Percentiles rank a stretch among this genome's conserved stretches.
These are phyloP conservation scores for Hiodon tergisus DNA, from an alignment of 2,113 vertebrate species.

Conservation along the genomic window DNA sequence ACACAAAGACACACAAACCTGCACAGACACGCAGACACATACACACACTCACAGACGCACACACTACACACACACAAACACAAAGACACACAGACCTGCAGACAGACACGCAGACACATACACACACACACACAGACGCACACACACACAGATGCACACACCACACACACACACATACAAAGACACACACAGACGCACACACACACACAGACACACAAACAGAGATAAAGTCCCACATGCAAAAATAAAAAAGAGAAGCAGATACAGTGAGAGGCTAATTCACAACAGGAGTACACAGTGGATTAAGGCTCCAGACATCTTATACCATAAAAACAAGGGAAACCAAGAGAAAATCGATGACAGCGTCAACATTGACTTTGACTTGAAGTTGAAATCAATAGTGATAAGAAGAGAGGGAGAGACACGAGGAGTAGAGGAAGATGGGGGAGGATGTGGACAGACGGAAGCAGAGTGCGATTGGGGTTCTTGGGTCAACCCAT, in stretches of 20 bases:
- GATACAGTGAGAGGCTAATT: not conserved
- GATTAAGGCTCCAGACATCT: conserved; percentile 19
- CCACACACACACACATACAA: not conserved
- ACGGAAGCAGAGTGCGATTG: conserved; percentile 3
- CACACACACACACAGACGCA: not conserved
- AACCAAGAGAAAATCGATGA: conserved; percentile 11
- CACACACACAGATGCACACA: not conserved
- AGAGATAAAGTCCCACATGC: not conserved
- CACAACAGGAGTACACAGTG: conserved; percentile 1
- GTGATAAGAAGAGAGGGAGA: not conserved
- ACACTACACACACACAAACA: not conserved
- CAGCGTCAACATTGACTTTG: conserved; percentile 18
- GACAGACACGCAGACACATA: not conserved
- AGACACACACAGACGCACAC: conserved; percentile 8
- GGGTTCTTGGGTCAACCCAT: not conserved
- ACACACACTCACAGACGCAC: conserved; percentile 4
- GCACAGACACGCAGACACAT: not conserved
- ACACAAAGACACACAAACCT: conserved; percentile 3
- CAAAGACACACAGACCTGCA: not conserved
- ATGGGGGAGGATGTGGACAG: conserved; percentile 2
- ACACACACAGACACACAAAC: conserved; percentile 3
- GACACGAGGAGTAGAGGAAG: not conserved
- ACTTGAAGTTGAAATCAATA: conserved; percentile 16
- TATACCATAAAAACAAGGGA: conserved; percentile 10
- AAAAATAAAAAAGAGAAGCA: not conserved